Evolutionary conservation across 2,113 vertebrate species (phyloP).

Genomic region (Heteronetta atricapilla): DNA sequence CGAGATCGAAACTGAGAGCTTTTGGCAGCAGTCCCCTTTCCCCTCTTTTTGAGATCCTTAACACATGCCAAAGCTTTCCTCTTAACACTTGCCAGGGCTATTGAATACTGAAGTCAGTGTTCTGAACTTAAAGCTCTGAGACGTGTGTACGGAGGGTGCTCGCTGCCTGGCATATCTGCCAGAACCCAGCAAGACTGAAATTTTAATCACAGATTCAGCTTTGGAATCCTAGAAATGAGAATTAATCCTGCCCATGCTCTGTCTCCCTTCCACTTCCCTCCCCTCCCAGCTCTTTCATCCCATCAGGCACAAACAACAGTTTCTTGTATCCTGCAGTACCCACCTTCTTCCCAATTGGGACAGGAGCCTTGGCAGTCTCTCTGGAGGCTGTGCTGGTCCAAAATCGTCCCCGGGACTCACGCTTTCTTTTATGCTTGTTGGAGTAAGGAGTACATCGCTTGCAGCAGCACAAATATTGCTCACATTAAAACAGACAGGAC

Average conservation of each 20-base stretch:
- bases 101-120: not conserved
- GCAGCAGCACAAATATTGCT: not conserved
- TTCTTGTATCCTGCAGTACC: not conserved
- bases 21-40: not conserved
- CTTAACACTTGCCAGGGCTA: conserved; percentile 28
- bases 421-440: not conserved
- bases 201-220: not conserved
- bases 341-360: not conserved
- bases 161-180: not conserved
- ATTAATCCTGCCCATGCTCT: not conserved
- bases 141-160: not conserved
- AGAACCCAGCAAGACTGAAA: not conserved
- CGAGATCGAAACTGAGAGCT: not conserved
- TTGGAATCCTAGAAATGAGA: not conserved
- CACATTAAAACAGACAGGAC: not conserved
- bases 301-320: not conserved
- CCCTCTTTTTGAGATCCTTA: not conserved
- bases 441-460: not conserved
- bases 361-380: not conserved
- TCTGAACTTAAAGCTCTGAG: conserved; percentile 18
- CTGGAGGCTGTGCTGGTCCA: not conserved
- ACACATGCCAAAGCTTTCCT: conserved; percentile 8
- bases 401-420: not conserved
- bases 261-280: not conserved
- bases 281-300: not conserved